These are phyloP conservation scores for Drosophila simulans DNA, from an alignment of 1,140 invertebrate species.

Conservation along the genomic window DNA sequence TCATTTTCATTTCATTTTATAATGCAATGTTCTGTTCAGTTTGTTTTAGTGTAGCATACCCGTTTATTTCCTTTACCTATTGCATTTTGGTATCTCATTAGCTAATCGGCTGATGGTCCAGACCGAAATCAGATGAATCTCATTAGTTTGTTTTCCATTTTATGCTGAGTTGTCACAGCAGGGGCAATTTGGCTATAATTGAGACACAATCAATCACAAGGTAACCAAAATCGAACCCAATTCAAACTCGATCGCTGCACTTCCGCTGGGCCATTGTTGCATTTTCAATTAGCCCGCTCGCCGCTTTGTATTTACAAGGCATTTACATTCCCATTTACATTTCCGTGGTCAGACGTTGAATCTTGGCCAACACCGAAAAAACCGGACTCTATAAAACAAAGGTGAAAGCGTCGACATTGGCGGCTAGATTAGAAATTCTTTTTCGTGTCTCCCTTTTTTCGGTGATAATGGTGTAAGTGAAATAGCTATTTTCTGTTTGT, in stretches of 20 bases:
- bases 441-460: constrained; percentile 19
- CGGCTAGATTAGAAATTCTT: constrained; percentile 56
- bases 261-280: constrained; percentile 47
- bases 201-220: constrained; percentile 41
- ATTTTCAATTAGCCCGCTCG: constrained; percentile 63
- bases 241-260: constrained; percentile 38
- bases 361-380: background rate
- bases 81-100: constrained; percentile 30
- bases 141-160: constrained; percentile 26
- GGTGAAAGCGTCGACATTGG: constrained; percentile 54
- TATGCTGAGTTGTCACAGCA: constrained; percentile 13
- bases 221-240: constrained; percentile 37
- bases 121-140: constrained; percentile 1
- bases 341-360: constrained; percentile 37
- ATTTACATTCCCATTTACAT: constrained; percentile 62
- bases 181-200: constrained; percentile 44
- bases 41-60: no score
- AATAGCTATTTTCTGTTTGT: constrained; percentile 26
- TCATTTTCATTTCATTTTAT: background rate
- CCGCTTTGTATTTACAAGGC: constrained; percentile 53
- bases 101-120: constrained; percentile 27
- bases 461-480: constrained; percentile 42
- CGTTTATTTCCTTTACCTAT: background rate
- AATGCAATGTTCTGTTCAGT: no score
- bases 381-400: constrained; percentile 24